Percentiles rank a stretch among this genome's conserved stretches.
Evolutionary conservation across 2,113 vertebrate genomes (phyloP).

Genomic region (Thalassoma bifasciatum): DNA sequence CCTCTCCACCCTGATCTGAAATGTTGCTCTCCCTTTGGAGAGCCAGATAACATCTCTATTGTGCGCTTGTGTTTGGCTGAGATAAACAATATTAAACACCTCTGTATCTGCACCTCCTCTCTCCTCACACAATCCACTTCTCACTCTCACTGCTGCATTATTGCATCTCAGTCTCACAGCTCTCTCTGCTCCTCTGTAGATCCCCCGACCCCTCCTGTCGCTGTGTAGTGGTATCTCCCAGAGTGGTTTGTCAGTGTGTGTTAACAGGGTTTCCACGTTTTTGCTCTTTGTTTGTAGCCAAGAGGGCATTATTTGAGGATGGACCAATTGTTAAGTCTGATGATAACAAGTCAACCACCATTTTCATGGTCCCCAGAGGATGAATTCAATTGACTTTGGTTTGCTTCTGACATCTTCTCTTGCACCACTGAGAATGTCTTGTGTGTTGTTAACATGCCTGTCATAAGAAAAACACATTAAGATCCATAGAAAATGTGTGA

Average conservation of each 20-base stretch:
- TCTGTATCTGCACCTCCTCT: conserved; percentile 55
- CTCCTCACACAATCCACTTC: conserved; percentile 10
- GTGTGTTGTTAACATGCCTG: too few species aligned
- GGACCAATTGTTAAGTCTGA: too few species aligned
- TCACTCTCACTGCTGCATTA: conserved; percentile 41
- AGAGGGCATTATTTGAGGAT: not conserved
- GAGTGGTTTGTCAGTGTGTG: not conserved
- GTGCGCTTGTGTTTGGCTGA: conserved; percentile 61
- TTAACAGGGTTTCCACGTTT: not conserved
- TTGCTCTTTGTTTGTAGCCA: not conserved
- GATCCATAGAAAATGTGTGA: too few species aligned
- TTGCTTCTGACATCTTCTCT: too few species aligned
- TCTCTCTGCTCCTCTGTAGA: conserved; percentile 9
- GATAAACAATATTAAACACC: conserved; percentile 78
- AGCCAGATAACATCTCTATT: conserved; percentile 68
- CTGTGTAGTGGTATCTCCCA: not conserved
- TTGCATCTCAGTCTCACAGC: conserved; percentile 47
- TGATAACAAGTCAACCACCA: too few species aligned
- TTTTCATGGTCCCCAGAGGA: too few species aligned
- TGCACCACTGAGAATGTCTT: too few species aligned
- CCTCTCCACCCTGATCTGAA: conserved; percentile 54
- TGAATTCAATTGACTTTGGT: too few species aligned
- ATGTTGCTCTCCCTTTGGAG: conserved; percentile 43
- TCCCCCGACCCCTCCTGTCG: not conserved
- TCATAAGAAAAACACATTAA: too few species aligned